Conservation (phyloP, 1,140 invertebrate species). For the Archegozetes longisetosus region DNA sequence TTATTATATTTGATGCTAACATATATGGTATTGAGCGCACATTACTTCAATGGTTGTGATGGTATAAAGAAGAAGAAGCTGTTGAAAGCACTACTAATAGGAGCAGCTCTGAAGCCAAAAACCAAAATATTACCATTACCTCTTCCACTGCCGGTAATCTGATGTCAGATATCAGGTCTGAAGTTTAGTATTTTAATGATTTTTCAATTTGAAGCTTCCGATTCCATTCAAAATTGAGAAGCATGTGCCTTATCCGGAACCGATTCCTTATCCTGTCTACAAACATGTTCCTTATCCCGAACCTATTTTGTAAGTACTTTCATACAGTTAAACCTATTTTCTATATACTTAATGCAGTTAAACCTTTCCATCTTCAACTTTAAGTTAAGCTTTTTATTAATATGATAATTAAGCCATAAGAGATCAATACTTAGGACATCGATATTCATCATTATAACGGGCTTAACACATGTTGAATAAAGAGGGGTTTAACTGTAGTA, state of each 20-base stretch:
- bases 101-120: not conserved
- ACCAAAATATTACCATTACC: not conserved
- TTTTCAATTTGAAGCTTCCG: not conserved
- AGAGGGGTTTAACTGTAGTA: too few relatives aligned
- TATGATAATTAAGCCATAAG: too few relatives aligned
- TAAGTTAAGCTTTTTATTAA: too few relatives aligned
- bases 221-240: not conserved
- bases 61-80: not conserved
- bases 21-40: not conserved
- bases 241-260: not conserved
- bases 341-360: too few relatives aligned
- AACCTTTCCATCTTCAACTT: too few relatives aligned
- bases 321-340: too few relatives aligned
- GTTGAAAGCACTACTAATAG: not conserved
- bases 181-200: not conserved
- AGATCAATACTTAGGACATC: too few relatives aligned
- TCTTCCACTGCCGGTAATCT: not conserved
- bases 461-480: too few relatives aligned
- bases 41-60: not conserved
- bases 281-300: not conserved
- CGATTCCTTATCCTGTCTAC: too few relatives aligned
- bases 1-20: not conserved
- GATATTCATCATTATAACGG: too few relatives aligned
- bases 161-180: not conserved
- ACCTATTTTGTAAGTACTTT: not conserved